Conservation (phyloP, 2,797 vertebrate species). For the Gobio occitaniae region DNA sequence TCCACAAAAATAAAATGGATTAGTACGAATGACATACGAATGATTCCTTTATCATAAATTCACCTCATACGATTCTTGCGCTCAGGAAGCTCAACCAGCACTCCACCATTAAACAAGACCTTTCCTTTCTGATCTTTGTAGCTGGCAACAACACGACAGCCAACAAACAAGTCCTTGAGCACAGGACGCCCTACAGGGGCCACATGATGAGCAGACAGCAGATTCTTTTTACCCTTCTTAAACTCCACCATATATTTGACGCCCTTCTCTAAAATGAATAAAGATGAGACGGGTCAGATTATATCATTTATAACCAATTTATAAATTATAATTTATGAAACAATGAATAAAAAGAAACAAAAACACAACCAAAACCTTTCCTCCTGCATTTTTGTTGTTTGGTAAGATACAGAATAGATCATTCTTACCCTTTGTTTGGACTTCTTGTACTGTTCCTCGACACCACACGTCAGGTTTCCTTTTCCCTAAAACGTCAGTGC, state of each 20-base stretch:
- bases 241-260: conserved; percentile 90
- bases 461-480: conserved; percentile 68
- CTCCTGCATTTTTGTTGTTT: background rate
- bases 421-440: conserved; percentile 66
- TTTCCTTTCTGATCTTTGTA: conserved; percentile 84
- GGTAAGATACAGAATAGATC: background rate
- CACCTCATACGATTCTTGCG: conserved; percentile 92
- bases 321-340: background rate
- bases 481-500: conserved; percentile 68
- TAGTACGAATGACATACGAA: background rate
- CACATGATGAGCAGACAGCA: conserved; percentile 91
- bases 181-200: conserved; percentile 82
- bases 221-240: conserved; percentile 87
- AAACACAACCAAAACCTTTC: background rate
- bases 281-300: background rate
- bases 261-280: conserved; percentile 53
- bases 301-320: background rate
- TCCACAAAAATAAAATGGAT: background rate
- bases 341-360: background rate
- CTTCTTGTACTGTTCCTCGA: conserved; percentile 67
- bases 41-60: background rate
- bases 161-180: conserved; percentile 83
- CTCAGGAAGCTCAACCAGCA: conserved; percentile 90
- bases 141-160: conserved; percentile 87
- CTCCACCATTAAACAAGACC: conserved; percentile 82